Base-by-base conservation (phyloP, 2,113 vertebrate genomes). In the Aphelocoma coerulescens region DNA sequence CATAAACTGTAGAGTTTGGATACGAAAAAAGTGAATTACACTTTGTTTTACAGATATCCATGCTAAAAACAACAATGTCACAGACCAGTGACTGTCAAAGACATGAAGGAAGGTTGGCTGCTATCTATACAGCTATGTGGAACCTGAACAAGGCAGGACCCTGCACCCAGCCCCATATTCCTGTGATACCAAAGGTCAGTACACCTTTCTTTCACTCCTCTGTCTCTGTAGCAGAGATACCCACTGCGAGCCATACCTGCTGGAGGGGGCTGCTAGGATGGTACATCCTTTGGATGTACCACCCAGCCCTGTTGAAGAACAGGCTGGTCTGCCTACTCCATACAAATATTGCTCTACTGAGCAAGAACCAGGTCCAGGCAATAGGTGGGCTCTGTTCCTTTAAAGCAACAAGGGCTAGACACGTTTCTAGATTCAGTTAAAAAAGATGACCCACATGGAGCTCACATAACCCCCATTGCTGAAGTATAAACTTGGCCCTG, bases 281-380 rank as follows among this genome's bases (percentile, higher is more conserved):
- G 44, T 35, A 26, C 37, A 30, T 44, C 52, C 52, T 19, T 5
- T 43, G 39, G 39, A 59, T 39, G 23, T 10, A 54, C 13, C 27
- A 63, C 5, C 7, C 20, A 19, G 20, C n/a, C 77, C 20, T 46
- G 22, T 6, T 35, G 26, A 30, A 72, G 48, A 41, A 35, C 33
- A 85, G 32, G 48, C 12, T 51, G 16, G 27, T 57, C 33, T 75
- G 57, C 13, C 39, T 52, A 18, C 8, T 61, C 15, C 20, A 14
- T n/a, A 37, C 0, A 0, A 72, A 46, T 26, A 24, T 1, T 28
- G 52, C 13, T n/a, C 16, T 68, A 9, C 12, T 1, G 3, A 85
- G 22, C 33, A 88, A 90, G 41, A 62, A 32, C 52, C 20, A 41
- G 17, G 17, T 18, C 33, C 63, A 51, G 24, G 33, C 0, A 0